phyloP scores from a whole-genome alignment of 2,797 vertebrate genomes.

The Botia almorhae region DNA sequence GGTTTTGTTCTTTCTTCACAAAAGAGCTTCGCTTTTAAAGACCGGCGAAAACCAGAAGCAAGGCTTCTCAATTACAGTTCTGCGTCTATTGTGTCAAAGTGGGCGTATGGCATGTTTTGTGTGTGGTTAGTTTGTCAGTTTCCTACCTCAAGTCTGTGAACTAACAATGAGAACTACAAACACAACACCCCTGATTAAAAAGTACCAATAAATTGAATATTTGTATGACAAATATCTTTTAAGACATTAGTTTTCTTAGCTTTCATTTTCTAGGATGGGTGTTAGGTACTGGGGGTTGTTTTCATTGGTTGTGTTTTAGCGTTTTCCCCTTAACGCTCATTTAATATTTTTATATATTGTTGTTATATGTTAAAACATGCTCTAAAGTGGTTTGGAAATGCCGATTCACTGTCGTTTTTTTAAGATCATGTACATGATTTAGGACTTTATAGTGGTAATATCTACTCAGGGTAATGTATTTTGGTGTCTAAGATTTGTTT shows the following conservation, averaged over 20 bases:
- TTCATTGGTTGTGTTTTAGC: background rate
- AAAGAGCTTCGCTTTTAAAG: slow-evolving; percentile 2
- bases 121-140: slow-evolving; percentile 46
- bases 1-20: slow-evolving; percentile 49
- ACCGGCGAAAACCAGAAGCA: background rate
- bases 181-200: background rate
- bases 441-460: background rate
- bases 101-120: background rate
- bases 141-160: slow-evolving; percentile 11
- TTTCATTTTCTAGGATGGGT: background rate
- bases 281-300: background rate
- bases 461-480: background rate
- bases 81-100: background rate
- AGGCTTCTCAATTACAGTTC: background rate
- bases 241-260: background rate
- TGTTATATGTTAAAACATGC: too few relatives aligned
- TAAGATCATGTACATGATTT: background rate
- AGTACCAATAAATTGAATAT: background rate
- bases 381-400: too few relatives aligned
- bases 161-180: background rate
- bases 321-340: background rate
- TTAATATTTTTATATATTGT: background rate
- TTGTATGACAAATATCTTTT: background rate
- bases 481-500: background rate
- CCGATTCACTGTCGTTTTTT: background rate